These are phyloP conservation scores for Dorcus parallelipipedus DNA, from an alignment of 2,888 invertebrate genomes.

Conservation along the genomic window DNA sequence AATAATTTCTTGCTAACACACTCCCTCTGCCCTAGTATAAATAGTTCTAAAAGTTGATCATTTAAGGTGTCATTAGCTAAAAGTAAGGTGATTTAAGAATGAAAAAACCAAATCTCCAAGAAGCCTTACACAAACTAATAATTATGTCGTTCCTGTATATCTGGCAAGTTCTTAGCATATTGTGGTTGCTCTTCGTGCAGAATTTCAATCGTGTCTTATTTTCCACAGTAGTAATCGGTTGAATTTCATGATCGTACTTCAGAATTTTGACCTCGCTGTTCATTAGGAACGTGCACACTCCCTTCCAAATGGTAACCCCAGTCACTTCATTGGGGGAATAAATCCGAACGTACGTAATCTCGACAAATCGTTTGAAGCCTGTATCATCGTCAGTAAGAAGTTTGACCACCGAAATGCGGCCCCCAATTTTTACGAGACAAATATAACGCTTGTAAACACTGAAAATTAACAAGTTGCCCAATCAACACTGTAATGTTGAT, in stretches of 20 bases:
- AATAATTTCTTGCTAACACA: slow-evolving; percentile 43
- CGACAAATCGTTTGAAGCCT: slow-evolving; percentile 33
- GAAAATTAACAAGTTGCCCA: slow-evolving; percentile 20
- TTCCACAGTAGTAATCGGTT: slow-evolving; percentile 30
- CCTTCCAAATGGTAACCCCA: slow-evolving; percentile 44
- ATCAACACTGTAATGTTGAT: too few relatives aligned
- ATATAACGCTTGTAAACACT: slow-evolving; percentile 42
- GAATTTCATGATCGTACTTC: slow-evolving; percentile 35
- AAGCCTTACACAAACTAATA: slow-evolving; percentile 41
- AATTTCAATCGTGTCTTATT: slow-evolving; percentile 25
- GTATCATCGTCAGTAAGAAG: slow-evolving; percentile 24
- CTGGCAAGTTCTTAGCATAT: slow-evolving; percentile 31
- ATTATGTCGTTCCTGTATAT: slow-evolving; percentile 43
- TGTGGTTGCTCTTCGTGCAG: slow-evolving; percentile 22
- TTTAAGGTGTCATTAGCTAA: slow-evolving; percentile 35
- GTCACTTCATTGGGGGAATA: slow-evolving; percentile 44
- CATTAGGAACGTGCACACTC: slow-evolving; percentile 42
- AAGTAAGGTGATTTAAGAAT: slow-evolving; percentile 29
- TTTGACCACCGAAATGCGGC: slow-evolving; percentile 41
- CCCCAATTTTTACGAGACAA: slow-evolving; percentile 44
- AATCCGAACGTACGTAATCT: slow-evolving; percentile 43
- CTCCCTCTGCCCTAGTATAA: slow-evolving; percentile 39
- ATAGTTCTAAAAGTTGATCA: slow-evolving; percentile 44
- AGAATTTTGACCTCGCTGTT: slow-evolving; percentile 41
- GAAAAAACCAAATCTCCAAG: not conserved